These are phyloP conservation scores for Dasyprocta punctata DNA, from an alignment of 2,113 vertebrate species.

Conservation along the genomic window DNA sequence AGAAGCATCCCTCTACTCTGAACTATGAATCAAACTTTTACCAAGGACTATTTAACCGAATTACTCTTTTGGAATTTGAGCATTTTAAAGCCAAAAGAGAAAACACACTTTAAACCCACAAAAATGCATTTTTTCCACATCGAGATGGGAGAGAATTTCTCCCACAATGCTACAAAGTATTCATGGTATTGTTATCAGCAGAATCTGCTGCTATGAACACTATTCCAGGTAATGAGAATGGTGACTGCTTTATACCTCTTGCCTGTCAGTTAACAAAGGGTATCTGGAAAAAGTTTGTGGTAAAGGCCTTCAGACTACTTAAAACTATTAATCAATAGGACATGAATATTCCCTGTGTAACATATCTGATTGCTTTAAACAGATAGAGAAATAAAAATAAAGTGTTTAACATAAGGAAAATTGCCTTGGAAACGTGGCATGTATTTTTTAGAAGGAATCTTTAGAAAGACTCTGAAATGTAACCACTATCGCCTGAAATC, in stretches of 20 bases:
- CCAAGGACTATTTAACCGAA: slow-evolving; percentile 7
- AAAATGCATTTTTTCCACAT: not conserved
- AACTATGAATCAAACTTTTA: slow-evolving; percentile 40
- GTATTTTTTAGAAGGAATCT: slow-evolving; percentile 42
- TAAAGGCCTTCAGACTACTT: not conserved
- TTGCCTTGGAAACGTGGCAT: not conserved
- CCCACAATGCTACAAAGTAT: not conserved
- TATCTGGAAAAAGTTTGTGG: not conserved
- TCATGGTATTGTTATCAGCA: slow-evolving; percentile 36
- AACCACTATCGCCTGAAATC: slow-evolving; percentile 48
- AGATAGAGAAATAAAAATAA: slow-evolving; percentile 1
- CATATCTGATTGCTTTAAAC: slow-evolving; percentile 9
- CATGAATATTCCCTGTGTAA: not conserved
- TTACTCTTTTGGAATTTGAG: slow-evolving; percentile 3
- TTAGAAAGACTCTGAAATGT: slow-evolving; percentile 42
- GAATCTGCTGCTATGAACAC: not conserved
- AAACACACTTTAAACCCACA: slow-evolving; percentile 42
- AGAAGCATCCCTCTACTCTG: not conserved
- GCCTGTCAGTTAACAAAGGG: not conserved
- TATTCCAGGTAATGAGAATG: not conserved
- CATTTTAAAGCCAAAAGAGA: slow-evolving; percentile 47
- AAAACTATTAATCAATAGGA: slow-evolving; percentile 19
- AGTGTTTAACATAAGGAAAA: not conserved
- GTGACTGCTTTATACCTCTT: not conserved
- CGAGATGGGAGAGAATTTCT: slow-evolving; percentile 19